Base-by-base conservation (phyloP, 2,888 invertebrate genomes). In the Prostheceraeus crozeri region DNA sequence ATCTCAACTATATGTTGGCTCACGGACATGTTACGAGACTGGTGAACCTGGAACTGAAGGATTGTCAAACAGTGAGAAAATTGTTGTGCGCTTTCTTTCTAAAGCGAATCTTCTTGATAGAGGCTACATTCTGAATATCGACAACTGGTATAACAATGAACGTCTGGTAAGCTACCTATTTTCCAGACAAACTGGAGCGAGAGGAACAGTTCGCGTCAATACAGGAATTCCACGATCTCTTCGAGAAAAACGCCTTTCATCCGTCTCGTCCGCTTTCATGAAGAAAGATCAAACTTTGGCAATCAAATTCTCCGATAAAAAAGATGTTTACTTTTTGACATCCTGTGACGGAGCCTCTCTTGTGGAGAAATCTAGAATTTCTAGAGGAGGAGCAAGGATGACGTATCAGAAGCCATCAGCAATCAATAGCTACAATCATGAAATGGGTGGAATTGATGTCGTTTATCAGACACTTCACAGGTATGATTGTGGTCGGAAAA, bases 121-220 rank as follows among this genome's bases (percentile, higher is more conserved):
- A 48, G 48, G 48, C 25, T 48, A 48, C 23, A 48, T 48, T 48
- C 27, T 48, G 6, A 48, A 25, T 8, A 30, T 48, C n/a, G 48
- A 48, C 28, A 48, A 48, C 23, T 48, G 8, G 8, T 48, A 48
- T 21, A n/a, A 8, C 48, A 48, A 30, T 21, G 48, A 25, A 25
- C 48, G 48, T 19, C 23, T 48, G 8, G 48, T 30, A 10, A 48
- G 23, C 25, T 48, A 48, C 23, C 23, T 48, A 30, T 48, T 10
- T 10, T 48, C 48, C 25, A 48, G 48, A 19, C 25, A 11, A 10
- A 48, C 48, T 14, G 48, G 19, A 48, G 28, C 28, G 25, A 25
- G 48, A 10, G 48, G 48, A 14, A 48, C 48, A 14, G 28, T 48
- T 19, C 8, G 23, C 11, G 23, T 11, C 48, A 48, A 48, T 19